These are phyloP conservation scores for Chelon auratus DNA, from an alignment of 2,797 vertebrate genomes.

Conservation along the genomic window DNA sequence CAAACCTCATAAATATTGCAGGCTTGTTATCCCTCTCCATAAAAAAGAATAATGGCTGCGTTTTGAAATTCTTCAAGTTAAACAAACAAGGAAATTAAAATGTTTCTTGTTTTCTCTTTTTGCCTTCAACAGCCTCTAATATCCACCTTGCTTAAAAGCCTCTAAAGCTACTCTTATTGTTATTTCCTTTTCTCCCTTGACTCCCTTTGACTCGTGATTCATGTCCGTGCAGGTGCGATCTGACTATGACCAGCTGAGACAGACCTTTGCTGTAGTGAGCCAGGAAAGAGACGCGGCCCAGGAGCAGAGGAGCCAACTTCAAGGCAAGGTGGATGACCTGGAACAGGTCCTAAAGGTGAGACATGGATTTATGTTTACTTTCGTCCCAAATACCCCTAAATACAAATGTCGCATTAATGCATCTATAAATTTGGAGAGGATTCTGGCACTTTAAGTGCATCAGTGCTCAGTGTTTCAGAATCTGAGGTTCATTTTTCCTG, in stretches of 20 bases:
- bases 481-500: too few species aligned
- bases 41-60: constrained; percentile 18
- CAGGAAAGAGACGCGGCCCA: constrained; percentile 86
- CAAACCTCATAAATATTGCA: constrained; percentile 50
- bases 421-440: background rate
- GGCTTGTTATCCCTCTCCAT: constrained; percentile 25
- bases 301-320: constrained; percentile 87
- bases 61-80: constrained; percentile 20
- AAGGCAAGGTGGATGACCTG: constrained; percentile 93
- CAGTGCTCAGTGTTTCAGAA: too few species aligned
- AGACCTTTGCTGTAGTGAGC: constrained; percentile 84
- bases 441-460: background rate
- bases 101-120: constrained; percentile 11
- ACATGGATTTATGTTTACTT: background rate
- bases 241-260: constrained; percentile 86
- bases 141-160: constrained; percentile 19
- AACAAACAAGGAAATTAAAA: constrained; percentile 7
- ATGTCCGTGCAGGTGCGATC: constrained; percentile 83
- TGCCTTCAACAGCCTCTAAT: background rate
- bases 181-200: background rate
- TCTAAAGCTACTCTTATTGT: background rate
- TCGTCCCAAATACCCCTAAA: background rate
- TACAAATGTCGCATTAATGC: background rate
- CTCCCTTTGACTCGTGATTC: background rate
- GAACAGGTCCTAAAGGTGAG: constrained; percentile 94